Percentiles rank a stretch among this genome's conserved stretches.
phyloP scores from a whole-genome alignment of 2,888 invertebrate species.

The Spialia ferax region DNA sequence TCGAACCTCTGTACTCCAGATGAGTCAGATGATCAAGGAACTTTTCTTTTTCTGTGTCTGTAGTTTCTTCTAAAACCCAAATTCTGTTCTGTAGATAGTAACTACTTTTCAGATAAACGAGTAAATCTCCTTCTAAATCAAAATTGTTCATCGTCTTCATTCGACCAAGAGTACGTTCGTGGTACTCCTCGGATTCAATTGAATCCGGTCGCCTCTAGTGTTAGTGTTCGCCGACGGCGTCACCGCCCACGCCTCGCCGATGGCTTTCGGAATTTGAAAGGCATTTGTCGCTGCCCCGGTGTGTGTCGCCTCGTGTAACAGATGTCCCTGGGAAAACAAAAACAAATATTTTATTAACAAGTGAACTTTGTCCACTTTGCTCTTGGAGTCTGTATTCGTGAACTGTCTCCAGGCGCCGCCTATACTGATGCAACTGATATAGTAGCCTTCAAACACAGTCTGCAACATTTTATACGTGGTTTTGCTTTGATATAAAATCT shows the following conservation, averaged over 20 bases:
- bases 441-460: neutral
- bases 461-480: neutral
- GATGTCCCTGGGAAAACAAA: conserved; percentile 65
- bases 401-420: conserved; percentile 3
- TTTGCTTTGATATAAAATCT: neutral
- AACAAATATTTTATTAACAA: conserved; percentile 69
- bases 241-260: conserved; percentile 70
- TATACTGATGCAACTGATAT: neutral
- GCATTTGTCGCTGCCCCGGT: conserved; percentile 75
- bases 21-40: no score
- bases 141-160: neutral
- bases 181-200: conserved; percentile 66
- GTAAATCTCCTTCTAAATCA: neutral
- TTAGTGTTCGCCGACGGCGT: conserved; percentile 60
- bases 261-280: conserved; percentile 82
- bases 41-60: no score
- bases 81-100: no score
- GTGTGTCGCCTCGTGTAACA: conserved; percentile 65
- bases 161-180: conserved; percentile 11
- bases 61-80: no score
- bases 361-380: conserved; percentile 49
- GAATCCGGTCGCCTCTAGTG: conserved; percentile 72
- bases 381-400: neutral
- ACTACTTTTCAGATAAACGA: neutral
- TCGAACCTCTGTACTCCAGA: no score